Base-by-base conservation (phyloP, 2,888 invertebrate genomes). In the Phengaris arion region DNA sequence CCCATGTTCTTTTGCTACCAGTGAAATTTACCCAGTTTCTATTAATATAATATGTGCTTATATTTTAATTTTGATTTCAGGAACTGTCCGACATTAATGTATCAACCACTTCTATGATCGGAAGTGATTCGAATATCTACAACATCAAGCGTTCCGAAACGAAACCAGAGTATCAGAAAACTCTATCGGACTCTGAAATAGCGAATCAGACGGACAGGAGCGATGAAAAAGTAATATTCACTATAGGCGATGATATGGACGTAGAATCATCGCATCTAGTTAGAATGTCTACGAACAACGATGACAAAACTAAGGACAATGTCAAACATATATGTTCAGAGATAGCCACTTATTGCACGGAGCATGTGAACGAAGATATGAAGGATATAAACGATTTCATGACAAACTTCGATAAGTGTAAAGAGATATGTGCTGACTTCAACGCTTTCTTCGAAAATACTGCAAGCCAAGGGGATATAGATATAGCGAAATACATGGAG, bases 81-180 rank as follows among this genome's bases (percentile, higher is more conserved):
- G 91, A 90, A 76, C 75, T 91, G 59, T 82, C 89, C 55, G 81
- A 84, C 2, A 78, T 94, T 45, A 88, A 92, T 78, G 84, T 89
- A 6, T 91, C 93, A 2, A 91, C 92, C 0, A 87, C 92, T 10
- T 93, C 93, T 0, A 87, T 92, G 81, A 93, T 94, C 89, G 94
- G 94, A 45, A 94, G 94, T 77, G 94, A 94, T 82, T 90, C 94
- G 0, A 92, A 92, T 78, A 91, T 92, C 0, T 93, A 92, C 82
- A 87, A 91, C 77, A 87, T 89, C 82, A 91, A 92, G 78, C 81
- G 35, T 7, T 12, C 90, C 0, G 78, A 82, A 0, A 84, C 85
- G 75, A 82, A 87, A 51, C 77, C 87, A 3, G 88, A 89, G 81
- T 82, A 84, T 51, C 90, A 89, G 79, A 88, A 85, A 12, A 72